These are phyloP conservation scores for Nomada fabriciana DNA, from an alignment of 2,888 invertebrate species.

Conservation along the genomic window DNA sequence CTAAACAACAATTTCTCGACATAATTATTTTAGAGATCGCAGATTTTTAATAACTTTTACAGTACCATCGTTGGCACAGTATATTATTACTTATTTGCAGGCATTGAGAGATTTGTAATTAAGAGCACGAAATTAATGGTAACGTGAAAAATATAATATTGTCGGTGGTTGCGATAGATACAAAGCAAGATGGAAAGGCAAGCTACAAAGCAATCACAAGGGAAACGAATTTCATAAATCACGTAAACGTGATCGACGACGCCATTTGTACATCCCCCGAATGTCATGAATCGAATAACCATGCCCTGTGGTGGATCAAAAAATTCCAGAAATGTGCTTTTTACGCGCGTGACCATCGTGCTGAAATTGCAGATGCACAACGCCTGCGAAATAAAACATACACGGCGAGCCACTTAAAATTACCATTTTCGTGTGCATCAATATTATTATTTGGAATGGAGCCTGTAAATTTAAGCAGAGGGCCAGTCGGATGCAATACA, in stretches of 20 bases:
- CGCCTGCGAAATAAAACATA: slow-evolving; percentile 13
- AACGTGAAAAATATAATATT: too few species aligned
- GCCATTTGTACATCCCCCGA: slow-evolving; percentile 30
- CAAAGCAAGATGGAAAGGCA: neutral
- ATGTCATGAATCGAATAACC: slow-evolving; percentile 39
- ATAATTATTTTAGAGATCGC: too few species aligned
- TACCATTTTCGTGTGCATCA: slow-evolving; percentile 6
- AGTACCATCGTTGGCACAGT: too few species aligned
- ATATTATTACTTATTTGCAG: too few species aligned
- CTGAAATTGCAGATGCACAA: slow-evolving; percentile 33
- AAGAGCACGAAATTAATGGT: neutral
- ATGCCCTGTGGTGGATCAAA: slow-evolving; percentile 10
- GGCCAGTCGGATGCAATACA: too few species aligned
- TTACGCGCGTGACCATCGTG: slow-evolving; percentile 17
- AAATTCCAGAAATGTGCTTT: slow-evolving; percentile 38
- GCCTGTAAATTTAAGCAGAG: too few species aligned
- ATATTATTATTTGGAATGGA: neutral
- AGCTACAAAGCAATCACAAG: neutral
- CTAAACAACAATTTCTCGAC: too few species aligned
- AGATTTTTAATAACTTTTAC: too few species aligned
- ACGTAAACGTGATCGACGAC: slow-evolving; percentile 25
- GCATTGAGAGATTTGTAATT: too few species aligned
- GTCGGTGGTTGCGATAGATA: neutral
- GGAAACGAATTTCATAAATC: slow-evolving; percentile 41
- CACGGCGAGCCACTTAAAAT: neutral